A percentile compares a stretch with the other conserved stretches of the same genome.
Evolutionary conservation across 2,888 invertebrate species (phyloP).

Genomic region (Hydriomena furcata): DNA sequence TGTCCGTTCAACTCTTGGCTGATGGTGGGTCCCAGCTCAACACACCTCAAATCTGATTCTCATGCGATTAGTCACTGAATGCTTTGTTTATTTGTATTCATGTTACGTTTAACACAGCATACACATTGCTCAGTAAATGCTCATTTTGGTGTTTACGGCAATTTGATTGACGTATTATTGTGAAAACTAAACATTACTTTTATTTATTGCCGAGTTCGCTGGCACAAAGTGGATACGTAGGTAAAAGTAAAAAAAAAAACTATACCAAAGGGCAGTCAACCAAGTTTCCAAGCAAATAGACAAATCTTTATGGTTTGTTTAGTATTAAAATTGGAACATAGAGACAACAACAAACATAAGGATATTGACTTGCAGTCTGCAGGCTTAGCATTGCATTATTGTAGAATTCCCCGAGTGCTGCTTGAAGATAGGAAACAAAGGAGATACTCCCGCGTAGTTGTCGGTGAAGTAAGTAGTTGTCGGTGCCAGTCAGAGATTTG

Average conservation of each 20-base stretch:
- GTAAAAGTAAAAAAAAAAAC: not conserved
- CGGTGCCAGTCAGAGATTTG: constrained; percentile 49
- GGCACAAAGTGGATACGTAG: not conserved
- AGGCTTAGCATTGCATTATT: constrained; percentile 44
- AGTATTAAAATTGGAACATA: constrained; percentile 40
- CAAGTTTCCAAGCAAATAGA: not conserved
- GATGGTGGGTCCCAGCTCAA: constrained; percentile 31
- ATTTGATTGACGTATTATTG: constrained; percentile 10
- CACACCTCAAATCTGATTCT: constrained; percentile 53
- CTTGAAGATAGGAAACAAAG: constrained; percentile 52
- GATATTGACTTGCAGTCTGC: too few relatives aligned
- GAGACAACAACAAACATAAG: constrained; percentile 46
- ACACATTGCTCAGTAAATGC: constrained; percentile 18
- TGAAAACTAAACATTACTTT: not conserved
- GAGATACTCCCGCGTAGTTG: constrained; percentile 34
- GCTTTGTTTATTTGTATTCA: constrained; percentile 44
- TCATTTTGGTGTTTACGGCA: constrained; percentile 10
- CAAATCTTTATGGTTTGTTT: constrained; percentile 25
- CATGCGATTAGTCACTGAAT: constrained; percentile 52
- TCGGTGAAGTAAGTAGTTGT: not conserved
- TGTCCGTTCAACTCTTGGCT: constrained; percentile 46
- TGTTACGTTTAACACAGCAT: constrained; percentile 14
- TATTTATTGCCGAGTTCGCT: not conserved
- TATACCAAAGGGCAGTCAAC: constrained; percentile 1
- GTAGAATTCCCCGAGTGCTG: constrained; percentile 42